Conservation (phyloP, 2,797 vertebrate species). For the Pangasius sanitwongsei region DNA sequence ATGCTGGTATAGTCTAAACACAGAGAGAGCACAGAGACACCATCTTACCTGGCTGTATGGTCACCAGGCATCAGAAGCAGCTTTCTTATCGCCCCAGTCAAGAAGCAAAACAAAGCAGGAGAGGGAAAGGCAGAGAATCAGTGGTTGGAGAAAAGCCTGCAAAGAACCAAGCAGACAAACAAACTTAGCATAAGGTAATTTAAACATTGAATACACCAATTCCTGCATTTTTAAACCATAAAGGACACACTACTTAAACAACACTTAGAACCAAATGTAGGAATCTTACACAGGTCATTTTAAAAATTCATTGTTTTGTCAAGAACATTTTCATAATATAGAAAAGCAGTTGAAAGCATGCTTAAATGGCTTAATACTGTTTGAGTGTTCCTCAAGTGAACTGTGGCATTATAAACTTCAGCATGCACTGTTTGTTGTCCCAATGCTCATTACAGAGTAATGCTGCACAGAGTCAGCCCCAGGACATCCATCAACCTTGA, state of each 20-base stretch:
- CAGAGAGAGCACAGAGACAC: slow-evolving; percentile 29
- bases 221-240: not conserved
- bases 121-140: not conserved
- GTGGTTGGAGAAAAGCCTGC: not conserved
- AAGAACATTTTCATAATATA: slow-evolving; percentile 41
- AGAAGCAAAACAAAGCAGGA: slow-evolving; percentile 14
- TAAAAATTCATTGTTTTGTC: slow-evolving; percentile 31
- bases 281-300: not conserved
- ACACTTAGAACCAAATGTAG: not conserved
- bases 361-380: slow-evolving; percentile 42
- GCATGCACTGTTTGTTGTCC: slow-evolving; percentile 57
- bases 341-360: slow-evolving; percentile 38
- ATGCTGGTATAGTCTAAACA: slow-evolving; percentile 71
- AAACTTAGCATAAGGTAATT: not conserved
- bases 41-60: slow-evolving; percentile 15
- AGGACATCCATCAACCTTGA: slow-evolving; percentile 63
- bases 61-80: slow-evolving; percentile 31
- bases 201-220: not conserved
- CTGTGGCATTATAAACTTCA: slow-evolving; percentile 51
- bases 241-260: not conserved
- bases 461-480: slow-evolving; percentile 58
- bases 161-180: slow-evolving; percentile 31
- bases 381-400: slow-evolving; percentile 51
- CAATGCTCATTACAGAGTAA: slow-evolving; percentile 50
- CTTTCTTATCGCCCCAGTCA: not conserved